These are phyloP conservation scores for Acanthaster planci DNA, from an alignment of 35 echinoderm and acorn worm genomes.

Conservation along the genomic window DNA sequence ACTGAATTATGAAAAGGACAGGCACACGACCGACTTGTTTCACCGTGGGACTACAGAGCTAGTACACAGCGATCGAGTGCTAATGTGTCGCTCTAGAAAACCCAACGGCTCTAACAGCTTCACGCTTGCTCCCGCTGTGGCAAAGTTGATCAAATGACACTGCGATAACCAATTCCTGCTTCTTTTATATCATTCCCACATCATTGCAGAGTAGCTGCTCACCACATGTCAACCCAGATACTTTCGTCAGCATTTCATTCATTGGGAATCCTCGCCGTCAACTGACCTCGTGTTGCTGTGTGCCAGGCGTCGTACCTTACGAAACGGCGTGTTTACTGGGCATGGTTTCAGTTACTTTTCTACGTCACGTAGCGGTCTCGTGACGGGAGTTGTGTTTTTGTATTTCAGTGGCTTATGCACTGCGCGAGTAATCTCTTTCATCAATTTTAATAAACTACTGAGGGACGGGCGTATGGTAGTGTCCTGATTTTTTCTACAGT, in stretches of 20 bases:
- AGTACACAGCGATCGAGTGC: constrained; percentile 1
- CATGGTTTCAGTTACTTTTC: not conserved
- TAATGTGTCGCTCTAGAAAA: constrained; percentile 18
- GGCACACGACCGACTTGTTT: not conserved
- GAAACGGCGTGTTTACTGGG: not conserved
- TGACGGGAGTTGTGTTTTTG: constrained; percentile 8
- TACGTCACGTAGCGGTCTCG: not conserved
- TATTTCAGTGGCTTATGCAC: not conserved
- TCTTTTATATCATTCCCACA: constrained; percentile 20
- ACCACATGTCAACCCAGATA: not conserved
- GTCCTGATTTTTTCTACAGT: not conserved
- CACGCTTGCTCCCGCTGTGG: not conserved
- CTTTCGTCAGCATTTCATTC: constrained; percentile 16
- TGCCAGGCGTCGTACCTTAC: not conserved
- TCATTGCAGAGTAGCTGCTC: not conserved
- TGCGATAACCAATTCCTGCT: not conserved
- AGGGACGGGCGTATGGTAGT: no score
- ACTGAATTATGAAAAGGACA: not conserved
- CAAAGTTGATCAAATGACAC: not conserved
- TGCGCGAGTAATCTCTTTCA: constrained; percentile 11
- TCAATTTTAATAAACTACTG: not conserved
- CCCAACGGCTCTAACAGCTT: constrained; percentile 1
- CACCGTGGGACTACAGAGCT: constrained; percentile 12
- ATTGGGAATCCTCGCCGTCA: not conserved
- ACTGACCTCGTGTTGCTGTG: not conserved